Evolutionary conservation across 2,113 vertebrate genomes (phyloP).

Genomic region (Jacana jacana): DNA sequence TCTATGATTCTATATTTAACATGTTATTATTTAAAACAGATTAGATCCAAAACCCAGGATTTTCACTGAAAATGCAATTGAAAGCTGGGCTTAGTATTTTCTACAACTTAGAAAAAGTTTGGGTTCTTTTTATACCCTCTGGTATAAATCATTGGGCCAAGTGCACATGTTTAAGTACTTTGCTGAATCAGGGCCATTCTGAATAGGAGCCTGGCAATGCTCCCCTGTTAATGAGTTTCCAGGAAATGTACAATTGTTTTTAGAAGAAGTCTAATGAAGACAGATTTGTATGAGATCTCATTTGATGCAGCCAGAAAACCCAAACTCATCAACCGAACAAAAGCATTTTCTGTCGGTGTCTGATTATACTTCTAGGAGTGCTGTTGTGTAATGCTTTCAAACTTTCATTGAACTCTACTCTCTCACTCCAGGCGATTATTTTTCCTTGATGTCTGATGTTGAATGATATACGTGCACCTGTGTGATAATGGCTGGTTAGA

Average conservation of each 20-base stretch:
- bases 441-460: slow-evolving; percentile 20
- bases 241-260: slow-evolving; percentile 71
- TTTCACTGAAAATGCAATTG: neutral
- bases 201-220: slow-evolving; percentile 63
- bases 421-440: slow-evolving; percentile 13
- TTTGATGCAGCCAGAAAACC: slow-evolving; percentile 68
- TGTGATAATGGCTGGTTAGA: slow-evolving; percentile 13
- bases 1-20: neutral
- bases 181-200: slow-evolving; percentile 50
- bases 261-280: slow-evolving; percentile 76
- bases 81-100: neutral
- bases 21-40: neutral
- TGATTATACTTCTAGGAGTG: slow-evolving; percentile 65
- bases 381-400: slow-evolving; percentile 51
- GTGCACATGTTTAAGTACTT: slow-evolving; percentile 39
- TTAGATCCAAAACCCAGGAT: neutral
- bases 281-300: slow-evolving; percentile 69
- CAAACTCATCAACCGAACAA: slow-evolving; percentile 70
- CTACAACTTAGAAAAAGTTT: neutral
- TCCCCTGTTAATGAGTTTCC: slow-evolving; percentile 71
- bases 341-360: slow-evolving; percentile 23
- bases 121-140: neutral
- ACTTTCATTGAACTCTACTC: slow-evolving; percentile 69
- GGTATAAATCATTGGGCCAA: neutral
- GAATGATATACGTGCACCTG: slow-evolving; percentile 48